Evolutionary conservation across 2,797 vertebrate species (phyloP).

Genomic region (Esox masquinongy): DNA sequence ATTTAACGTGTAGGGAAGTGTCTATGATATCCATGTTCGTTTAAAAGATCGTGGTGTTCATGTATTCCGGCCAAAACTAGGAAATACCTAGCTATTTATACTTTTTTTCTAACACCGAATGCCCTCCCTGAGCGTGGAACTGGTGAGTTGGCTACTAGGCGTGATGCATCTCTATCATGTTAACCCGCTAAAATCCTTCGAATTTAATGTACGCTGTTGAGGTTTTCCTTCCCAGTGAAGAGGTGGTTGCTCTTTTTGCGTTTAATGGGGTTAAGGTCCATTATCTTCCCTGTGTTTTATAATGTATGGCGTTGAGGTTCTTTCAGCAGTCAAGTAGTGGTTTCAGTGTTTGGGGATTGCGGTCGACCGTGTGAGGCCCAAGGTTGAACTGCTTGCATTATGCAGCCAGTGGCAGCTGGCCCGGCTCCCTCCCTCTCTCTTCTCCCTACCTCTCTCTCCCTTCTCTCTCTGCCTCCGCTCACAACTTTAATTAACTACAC

Average conservation of each 20-base stretch:
- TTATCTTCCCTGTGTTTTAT: not conserved
- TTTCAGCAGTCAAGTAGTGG: not conserved
- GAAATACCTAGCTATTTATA: not conserved
- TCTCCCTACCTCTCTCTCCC: slow-evolving; percentile 42
- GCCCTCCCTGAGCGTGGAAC: not conserved
- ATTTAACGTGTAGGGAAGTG: not conserved
- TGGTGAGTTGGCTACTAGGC: not conserved
- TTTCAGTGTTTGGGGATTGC: not conserved
- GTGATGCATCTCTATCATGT: not conserved
- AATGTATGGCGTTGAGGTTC: not conserved
- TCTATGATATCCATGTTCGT: no score
- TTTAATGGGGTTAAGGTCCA: not conserved
- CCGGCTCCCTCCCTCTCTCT: slow-evolving; percentile 5
- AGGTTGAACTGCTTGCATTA: slow-evolving; percentile 51
- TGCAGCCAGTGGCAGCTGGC: slow-evolving; percentile 59
- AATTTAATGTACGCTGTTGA: not conserved
- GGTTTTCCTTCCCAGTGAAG: not conserved
- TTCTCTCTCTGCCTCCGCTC: slow-evolving; percentile 3
- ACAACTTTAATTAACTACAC: slow-evolving; percentile 41
- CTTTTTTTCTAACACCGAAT: not conserved
- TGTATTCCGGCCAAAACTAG: not conserved
- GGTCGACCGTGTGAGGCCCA: not conserved
- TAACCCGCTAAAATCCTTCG: not conserved
- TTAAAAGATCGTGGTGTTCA: not conserved
- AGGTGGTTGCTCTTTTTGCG: not conserved